phyloP scores from a whole-genome alignment of 2,888 invertebrate genomes.

The Xanthorhoe spadicearia region DNA sequence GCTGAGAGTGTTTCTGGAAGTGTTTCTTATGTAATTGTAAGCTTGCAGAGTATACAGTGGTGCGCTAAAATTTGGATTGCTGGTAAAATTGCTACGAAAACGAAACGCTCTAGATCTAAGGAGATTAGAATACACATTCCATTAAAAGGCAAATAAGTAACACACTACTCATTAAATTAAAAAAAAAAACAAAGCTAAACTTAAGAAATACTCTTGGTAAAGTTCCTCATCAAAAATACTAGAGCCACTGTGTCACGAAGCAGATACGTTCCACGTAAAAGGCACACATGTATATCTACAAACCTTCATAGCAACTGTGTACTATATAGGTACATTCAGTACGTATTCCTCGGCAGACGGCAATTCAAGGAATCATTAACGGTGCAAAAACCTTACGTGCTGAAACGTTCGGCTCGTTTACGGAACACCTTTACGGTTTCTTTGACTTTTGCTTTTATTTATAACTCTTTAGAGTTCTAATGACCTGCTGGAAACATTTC shows the following conservation, averaged over 20 bases:
- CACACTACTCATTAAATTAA: no score
- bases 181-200: no score
- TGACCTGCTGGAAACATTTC: slow-evolving; percentile 12
- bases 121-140: no score
- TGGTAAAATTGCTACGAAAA: no score
- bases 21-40: slow-evolving; percentile 38
- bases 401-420: slow-evolving; percentile 34
- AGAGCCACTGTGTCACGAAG: no score
- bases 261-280: not conserved
- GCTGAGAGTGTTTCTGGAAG: slow-evolving; percentile 30
- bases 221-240: no score
- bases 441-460: slow-evolving; percentile 40
- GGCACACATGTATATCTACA: not conserved
- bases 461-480: slow-evolving; percentile 31
- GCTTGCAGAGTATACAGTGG: slow-evolving; percentile 17
- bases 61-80: not conserved
- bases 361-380: slow-evolving; percentile 48
- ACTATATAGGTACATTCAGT: slow-evolving; percentile 2
- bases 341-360: slow-evolving; percentile 19
- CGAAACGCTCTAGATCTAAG: no score
- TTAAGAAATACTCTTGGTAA: no score
- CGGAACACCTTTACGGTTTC: slow-evolving; percentile 34
- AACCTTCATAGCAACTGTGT: slow-evolving; percentile 10
- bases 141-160: no score
- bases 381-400: slow-evolving; percentile 42